Conservation (phyloP, 2,888 invertebrate species). For the Rhaphigaster nebulosa region DNA sequence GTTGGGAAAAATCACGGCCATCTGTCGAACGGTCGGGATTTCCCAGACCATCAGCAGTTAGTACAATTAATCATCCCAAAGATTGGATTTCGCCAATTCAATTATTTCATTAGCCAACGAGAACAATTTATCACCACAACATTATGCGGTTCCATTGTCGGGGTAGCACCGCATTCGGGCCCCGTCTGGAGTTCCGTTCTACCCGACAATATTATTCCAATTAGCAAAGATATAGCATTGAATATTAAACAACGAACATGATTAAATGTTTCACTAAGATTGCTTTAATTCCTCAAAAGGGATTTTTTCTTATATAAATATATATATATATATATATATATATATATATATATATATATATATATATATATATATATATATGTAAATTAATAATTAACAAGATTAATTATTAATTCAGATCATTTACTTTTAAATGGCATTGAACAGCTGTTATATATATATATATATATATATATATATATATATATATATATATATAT, state of each 20-base stretch:
- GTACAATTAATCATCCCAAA: not conserved
- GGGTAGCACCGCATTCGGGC: not conserved
- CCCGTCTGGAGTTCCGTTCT: not conserved
- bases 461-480: too few species aligned
- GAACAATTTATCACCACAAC: not conserved
- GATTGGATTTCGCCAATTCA: slow-evolving; percentile 10
- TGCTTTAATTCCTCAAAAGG: too few species aligned
- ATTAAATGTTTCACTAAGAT: not conserved
- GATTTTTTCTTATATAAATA: too few species aligned
- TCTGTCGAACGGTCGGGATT: not conserved
- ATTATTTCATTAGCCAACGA: slow-evolving; percentile 1
- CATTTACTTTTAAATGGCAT: too few species aligned
- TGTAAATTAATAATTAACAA: too few species aligned
- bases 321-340: too few species aligned
- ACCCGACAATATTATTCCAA: not conserved
- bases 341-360: too few species aligned
- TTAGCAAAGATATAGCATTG: not conserved
- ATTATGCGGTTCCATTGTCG: not conserved
- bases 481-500: too few species aligned
- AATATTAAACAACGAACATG: not conserved
- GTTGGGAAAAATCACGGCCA: not conserved
- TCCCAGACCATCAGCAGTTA: not conserved
- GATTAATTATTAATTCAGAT: too few species aligned
- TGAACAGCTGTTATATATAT: too few species aligned
- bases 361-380: too few species aligned